phyloP scores from a whole-genome alignment of 2,797 vertebrate species.

The Sebastes iracundus region DNA sequence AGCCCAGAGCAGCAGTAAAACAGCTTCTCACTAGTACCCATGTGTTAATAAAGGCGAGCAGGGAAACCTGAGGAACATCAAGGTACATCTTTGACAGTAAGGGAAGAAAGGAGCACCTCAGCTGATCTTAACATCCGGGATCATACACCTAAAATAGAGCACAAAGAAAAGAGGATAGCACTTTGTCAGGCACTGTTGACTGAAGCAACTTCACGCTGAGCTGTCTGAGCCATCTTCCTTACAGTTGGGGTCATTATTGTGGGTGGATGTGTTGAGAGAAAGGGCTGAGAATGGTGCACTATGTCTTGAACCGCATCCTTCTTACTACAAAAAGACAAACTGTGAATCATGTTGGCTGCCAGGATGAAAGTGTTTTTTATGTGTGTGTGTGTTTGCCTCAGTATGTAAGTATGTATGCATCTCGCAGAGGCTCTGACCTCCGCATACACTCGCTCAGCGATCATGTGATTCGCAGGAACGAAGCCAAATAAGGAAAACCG shows the following conservation, averaged over 20 bases:
- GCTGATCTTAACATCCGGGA: not conserved
- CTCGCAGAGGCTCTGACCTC: not conserved
- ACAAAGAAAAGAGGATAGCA: not conserved
- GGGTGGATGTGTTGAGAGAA: conserved; percentile 17
- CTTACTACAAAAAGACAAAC: not conserved
- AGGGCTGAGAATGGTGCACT: not conserved
- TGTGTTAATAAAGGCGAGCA: conserved; percentile 3
- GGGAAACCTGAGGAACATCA: conserved; percentile 5
- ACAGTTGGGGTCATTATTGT: conserved; percentile 9
- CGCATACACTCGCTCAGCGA: not conserved
- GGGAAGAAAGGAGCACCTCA: not conserved
- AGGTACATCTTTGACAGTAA: not conserved
- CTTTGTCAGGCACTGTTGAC: not conserved
- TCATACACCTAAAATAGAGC: not conserved
- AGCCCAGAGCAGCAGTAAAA: conserved; percentile 32
- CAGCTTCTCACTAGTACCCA: conserved; percentile 8
- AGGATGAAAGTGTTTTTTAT: not conserved
- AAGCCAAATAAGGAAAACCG: not conserved
- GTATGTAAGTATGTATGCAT: not conserved
- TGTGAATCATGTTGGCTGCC: not conserved
- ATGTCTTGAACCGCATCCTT: not conserved
- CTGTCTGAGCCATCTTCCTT: not conserved
- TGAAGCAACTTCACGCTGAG: not conserved
- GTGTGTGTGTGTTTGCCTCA: not conserved
- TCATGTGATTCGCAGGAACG: not conserved